Conservation (phyloP, 1,140 invertebrate genomes). For the Drosophila orena region DNA sequence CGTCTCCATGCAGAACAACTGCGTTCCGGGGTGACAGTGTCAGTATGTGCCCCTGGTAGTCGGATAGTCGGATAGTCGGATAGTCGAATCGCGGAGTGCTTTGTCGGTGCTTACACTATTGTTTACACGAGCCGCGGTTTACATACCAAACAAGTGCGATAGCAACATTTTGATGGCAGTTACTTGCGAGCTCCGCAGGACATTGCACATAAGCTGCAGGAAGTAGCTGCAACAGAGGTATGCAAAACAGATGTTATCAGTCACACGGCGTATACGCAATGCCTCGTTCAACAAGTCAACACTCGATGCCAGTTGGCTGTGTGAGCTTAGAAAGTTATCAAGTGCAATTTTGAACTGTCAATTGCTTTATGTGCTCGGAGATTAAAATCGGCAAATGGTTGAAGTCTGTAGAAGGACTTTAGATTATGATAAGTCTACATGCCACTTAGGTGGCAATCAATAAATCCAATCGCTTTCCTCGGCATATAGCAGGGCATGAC, state of each 20-base stretch:
- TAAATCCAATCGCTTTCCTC: constrained; percentile 25
- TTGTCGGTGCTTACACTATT: constrained; percentile 47
- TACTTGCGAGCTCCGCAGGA: constrained; percentile 21
- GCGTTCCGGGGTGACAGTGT: constrained; percentile 18
- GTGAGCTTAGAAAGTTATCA: constrained; percentile 11
- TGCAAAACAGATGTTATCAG: background rate
- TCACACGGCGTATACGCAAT: constrained; percentile 48
- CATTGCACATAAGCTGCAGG: constrained; percentile 43
- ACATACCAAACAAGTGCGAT: constrained; percentile 30
- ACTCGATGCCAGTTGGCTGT: constrained; percentile 1
- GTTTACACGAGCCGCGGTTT: constrained; percentile 44
- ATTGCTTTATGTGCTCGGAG: background rate
- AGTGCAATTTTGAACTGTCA: constrained; percentile 9
- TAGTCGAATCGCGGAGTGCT: constrained; percentile 17
- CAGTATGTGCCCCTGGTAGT: constrained; percentile 21
- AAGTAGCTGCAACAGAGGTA: constrained; percentile 12
- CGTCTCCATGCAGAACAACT: constrained; percentile 64
- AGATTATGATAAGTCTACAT: background rate
- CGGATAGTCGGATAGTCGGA: too few relatives aligned
- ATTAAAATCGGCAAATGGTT: constrained; percentile 20
- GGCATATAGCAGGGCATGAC: constrained; percentile 17
- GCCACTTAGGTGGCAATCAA: constrained; percentile 45
- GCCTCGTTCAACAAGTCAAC: constrained; percentile 16
- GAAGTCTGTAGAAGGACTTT: background rate
- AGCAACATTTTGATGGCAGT: constrained; percentile 31